Evolutionary conservation across 2,888 invertebrate genomes (phyloP).

Genomic region (Nasonovia ribisnigri): DNA sequence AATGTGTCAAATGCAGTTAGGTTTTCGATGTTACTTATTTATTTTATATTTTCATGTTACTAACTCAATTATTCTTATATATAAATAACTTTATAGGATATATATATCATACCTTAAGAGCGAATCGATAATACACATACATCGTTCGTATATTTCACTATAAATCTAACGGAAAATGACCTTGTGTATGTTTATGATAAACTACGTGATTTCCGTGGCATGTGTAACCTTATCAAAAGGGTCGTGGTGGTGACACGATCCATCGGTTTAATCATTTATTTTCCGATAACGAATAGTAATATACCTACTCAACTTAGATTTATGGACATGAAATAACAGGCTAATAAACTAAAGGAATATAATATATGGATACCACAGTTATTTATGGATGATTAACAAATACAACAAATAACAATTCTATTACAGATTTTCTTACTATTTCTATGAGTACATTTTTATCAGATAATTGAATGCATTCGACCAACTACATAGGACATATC

Average conservation of each 20-base stretch:
- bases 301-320: conserved; percentile 29
- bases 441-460: not conserved
- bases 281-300: conserved; percentile 21
- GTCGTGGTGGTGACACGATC: conserved; percentile 43
- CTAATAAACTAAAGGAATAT: conserved; percentile 8
- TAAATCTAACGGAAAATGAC: conserved; percentile 7
- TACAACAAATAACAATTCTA: not conserved
- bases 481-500: not conserved
- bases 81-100: not conserved
- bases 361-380: not conserved
- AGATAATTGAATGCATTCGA: not conserved
- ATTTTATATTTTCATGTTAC: not conserved
- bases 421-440: not conserved
- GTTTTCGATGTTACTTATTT: not conserved
- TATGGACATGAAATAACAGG: conserved; percentile 33
- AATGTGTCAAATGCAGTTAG: conserved; percentile 4
- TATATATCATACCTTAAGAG: not conserved
- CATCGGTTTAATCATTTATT: conserved; percentile 24
- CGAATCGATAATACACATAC: conserved; percentile 1
- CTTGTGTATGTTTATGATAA: conserved; percentile 33
- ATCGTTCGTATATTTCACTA: not conserved
- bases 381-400: conserved; percentile 22
- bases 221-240: conserved; percentile 44
- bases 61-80: not conserved
- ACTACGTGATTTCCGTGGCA: conserved; percentile 51